Percentiles rank a stretch among this genome's conserved stretches.
These are phyloP conservation scores for Lophura nycthemera DNA, from an alignment of 2,113 vertebrate genomes.

Conservation along the genomic window DNA sequence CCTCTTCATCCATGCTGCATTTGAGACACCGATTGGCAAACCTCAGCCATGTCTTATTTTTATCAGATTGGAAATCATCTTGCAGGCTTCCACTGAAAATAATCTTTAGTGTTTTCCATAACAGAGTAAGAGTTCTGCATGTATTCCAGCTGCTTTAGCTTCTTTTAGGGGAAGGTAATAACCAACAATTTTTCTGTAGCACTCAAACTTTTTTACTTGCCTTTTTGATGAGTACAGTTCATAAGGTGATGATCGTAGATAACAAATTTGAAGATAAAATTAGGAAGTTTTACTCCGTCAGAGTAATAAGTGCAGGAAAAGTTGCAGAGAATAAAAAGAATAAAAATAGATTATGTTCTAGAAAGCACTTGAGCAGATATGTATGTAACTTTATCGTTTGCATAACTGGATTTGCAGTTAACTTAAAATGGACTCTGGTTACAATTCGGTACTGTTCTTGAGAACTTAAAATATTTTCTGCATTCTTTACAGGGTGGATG, in stretches of 20 bases:
- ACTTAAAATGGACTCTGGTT: no score
- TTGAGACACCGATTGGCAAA: not conserved
- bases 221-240: not conserved
- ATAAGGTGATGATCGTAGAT: not conserved
- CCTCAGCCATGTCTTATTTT: not conserved
- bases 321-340: not conserved
- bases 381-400: not conserved
- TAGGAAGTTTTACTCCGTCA: not conserved
- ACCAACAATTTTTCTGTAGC: not conserved
- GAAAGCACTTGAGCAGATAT: not conserved
- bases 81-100: not conserved
- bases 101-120: not conserved
- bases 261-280: not conserved
- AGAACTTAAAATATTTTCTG: not conserved
- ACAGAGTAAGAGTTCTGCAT: not conserved
- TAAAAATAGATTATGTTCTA: not conserved
- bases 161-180: not conserved
- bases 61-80: not conserved
- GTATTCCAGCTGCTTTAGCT: not conserved
- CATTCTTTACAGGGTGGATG: constrained; percentile 49
- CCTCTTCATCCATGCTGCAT: not conserved
- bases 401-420: not conserved
- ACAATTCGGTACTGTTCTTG: not conserved
- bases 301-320: not conserved
- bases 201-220: not conserved